Evolutionary conservation across 2,888 invertebrate species (phyloP).

Genomic region (Euclidia mi): DNA sequence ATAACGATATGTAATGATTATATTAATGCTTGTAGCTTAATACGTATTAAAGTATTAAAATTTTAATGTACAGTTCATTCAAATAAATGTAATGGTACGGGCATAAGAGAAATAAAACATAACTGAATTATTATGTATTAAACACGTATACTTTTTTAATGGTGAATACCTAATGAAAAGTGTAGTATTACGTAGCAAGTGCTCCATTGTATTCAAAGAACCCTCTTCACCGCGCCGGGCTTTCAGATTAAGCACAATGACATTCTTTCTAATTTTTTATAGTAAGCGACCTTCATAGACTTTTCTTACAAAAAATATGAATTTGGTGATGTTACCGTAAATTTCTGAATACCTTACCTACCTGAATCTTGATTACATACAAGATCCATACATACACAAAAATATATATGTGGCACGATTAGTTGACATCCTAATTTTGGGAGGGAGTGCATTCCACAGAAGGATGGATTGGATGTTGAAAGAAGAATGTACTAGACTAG

Average conservation of each 20-base stretch:
- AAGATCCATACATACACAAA: no score
- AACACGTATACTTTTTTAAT: conserved; percentile 32
- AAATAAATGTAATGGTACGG: conserved; percentile 1
- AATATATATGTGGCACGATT: no score
- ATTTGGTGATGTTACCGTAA: neutral
- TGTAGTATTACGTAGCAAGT: conserved; percentile 46
- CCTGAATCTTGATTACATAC: no score
- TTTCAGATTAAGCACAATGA: conserved; percentile 58
- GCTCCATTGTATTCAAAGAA: conserved; percentile 51
- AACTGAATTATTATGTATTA: conserved; percentile 36
- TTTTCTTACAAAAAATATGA: conserved; percentile 34
- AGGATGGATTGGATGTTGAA: no score
- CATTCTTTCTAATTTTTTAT: conserved; percentile 67
- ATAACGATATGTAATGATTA: neutral
- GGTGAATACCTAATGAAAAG: conserved; percentile 59
- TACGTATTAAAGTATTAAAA: conserved; percentile 2
- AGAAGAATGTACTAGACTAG: no score
- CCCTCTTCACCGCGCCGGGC: conserved; percentile 31
- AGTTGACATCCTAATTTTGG: no score
- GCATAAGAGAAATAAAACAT: conserved; percentile 19
- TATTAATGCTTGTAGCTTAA: neutral
- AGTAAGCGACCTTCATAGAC: conserved; percentile 40
- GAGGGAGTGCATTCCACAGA: no score
- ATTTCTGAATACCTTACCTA: no score
- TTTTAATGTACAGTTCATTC: neutral